phyloP scores from a whole-genome alignment of 1,140 invertebrate genomes.

The Neomicropteryx cornuta region DNA sequence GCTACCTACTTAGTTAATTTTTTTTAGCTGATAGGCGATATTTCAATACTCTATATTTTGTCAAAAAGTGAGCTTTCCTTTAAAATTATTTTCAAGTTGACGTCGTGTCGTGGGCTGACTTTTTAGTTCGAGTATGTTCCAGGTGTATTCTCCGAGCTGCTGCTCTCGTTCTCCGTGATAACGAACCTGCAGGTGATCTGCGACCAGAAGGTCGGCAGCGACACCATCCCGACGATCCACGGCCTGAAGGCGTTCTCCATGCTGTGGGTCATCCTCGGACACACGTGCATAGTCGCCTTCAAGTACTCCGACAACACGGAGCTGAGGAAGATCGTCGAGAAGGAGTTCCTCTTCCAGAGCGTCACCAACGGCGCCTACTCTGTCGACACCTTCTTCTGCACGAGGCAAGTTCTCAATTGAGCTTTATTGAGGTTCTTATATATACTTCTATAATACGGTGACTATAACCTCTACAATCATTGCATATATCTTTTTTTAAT shows the following conservation, averaged over 20 bases:
- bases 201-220: conserved; percentile 62
- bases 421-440: no score
- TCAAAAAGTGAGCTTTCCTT: no score
- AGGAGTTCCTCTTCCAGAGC: conserved; percentile 71
- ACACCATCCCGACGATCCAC: conserved; percentile 73
- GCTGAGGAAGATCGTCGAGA: conserved; percentile 63
- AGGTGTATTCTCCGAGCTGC: conserved; percentile 53
- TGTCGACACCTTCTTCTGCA: conserved; percentile 88
- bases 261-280: conserved; percentile 87
- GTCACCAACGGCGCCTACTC: conserved; percentile 80
- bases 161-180: conserved; percentile 69
- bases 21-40: no score
- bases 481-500: no score
- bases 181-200: conserved; percentile 67
- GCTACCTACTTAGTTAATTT: no score
- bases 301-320: conserved; percentile 81
- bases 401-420: conserved; percentile 39
- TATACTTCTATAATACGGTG: no score
- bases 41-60: no score
- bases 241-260: conserved; percentile 77
- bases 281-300: conserved; percentile 75
- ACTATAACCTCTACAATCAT: no score
- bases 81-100: no score
- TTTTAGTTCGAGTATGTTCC: no score
- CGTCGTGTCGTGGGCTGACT: no score